phyloP scores from a whole-genome alignment of 2,113 vertebrate genomes.

The Ondatra zibethicus region DNA sequence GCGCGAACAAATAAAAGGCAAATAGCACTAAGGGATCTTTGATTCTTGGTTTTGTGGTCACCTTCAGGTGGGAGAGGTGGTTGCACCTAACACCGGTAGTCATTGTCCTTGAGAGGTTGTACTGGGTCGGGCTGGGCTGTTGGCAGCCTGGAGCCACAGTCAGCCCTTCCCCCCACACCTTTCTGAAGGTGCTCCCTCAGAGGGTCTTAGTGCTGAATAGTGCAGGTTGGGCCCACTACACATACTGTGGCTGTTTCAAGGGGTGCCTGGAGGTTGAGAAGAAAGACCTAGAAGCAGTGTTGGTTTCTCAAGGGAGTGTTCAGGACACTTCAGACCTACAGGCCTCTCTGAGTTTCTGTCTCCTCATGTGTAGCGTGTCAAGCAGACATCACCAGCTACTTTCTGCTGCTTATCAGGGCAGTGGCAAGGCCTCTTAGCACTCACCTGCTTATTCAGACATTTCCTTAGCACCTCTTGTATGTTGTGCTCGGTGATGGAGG shows the following conservation, averaged over 20 bases:
- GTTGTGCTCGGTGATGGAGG: fast-evolving
- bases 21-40: neutral
- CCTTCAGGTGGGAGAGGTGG: neutral
- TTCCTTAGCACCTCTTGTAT: neutral
- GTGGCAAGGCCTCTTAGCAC: neutral
- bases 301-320: neutral
- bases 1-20: neutral
- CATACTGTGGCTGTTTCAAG: neutral
- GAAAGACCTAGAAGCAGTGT: neutral
- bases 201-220: neutral
- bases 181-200: neutral
- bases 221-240: neutral
- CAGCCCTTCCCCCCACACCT: fast-evolving
- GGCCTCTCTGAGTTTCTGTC: neutral
- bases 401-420: neutral
- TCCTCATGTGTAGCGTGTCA: neutral
- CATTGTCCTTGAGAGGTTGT: neutral
- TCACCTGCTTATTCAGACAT: neutral
- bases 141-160: fast-evolving
- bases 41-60: constrained; percentile 1
- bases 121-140: neutral
- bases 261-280: neutral
- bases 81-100: neutral
- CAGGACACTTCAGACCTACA: neutral
- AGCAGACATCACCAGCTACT: neutral